phyloP scores from a whole-genome alignment of 2,113 vertebrate genomes.

The Catharus bicknelli region DNA sequence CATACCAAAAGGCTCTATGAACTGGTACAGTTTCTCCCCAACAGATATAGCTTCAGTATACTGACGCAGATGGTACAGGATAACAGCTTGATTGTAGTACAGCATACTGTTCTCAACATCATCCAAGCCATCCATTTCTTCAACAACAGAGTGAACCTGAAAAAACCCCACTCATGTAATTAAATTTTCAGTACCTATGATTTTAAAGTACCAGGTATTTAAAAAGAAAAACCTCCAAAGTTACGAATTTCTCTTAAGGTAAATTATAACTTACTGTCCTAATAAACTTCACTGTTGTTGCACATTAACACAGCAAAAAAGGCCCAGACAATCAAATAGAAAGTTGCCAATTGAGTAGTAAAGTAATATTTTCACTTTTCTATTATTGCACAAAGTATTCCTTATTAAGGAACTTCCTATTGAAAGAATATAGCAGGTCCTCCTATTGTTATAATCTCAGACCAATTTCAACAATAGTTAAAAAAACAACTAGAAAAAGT shows the following conservation, averaged over 20 bases:
- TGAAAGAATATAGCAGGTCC: neutral
- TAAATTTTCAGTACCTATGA: neutral
- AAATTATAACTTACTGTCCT: neutral
- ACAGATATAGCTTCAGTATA: constrained; percentile 91
- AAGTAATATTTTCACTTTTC: neutral
- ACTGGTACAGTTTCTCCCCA: constrained; percentile 97
- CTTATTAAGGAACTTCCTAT: neutral
- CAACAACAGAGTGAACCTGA: constrained; percentile 90
- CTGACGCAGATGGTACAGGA: constrained; percentile 93
- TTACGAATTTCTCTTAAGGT: neutral
- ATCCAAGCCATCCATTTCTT: constrained; percentile 95
- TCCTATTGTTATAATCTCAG: neutral
- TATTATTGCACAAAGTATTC: neutral
- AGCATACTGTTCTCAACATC: constrained; percentile 95
- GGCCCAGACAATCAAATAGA: neutral
- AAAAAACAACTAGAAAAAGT: neutral
- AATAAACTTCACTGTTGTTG: neutral
- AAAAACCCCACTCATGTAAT: neutral
- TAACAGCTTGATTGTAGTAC: constrained; percentile 96
- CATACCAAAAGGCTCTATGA: constrained; percentile 97
- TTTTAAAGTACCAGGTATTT: neutral
- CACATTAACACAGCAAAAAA: neutral
- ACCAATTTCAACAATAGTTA: neutral
- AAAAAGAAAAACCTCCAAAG: neutral
- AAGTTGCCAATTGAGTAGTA: neutral